phyloP scores from a whole-genome alignment of 35 echinoderm and acorn worm genomes.

The Ptychodera flava region DNA sequence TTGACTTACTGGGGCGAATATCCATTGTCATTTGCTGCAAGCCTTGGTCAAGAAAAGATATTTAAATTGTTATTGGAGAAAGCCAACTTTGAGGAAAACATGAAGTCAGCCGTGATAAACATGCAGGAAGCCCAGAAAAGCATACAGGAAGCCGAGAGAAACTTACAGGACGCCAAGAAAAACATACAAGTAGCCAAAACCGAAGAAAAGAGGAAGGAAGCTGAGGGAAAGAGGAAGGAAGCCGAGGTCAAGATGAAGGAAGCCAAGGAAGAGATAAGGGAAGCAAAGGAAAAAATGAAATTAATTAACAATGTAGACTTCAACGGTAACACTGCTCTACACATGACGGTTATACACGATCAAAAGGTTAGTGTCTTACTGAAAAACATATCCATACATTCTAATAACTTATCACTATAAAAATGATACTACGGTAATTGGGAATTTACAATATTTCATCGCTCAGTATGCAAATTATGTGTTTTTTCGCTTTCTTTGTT shows the following conservation, averaged over 20 bases:
- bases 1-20: constrained; percentile 86
- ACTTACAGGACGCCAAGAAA: no score
- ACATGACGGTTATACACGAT: constrained; percentile 76
- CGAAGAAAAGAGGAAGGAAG: background rate
- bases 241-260: no score
- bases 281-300: no score
- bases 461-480: background rate
- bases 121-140: constrained; percentile 72
- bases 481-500: no score
- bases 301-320: constrained; percentile 75
- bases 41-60: constrained; percentile 65
- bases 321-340: constrained; percentile 83
- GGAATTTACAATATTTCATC: no score
- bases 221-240: no score
- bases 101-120: constrained; percentile 63
- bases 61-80: constrained; percentile 75
- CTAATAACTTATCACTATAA: no score
- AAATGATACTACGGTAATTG: no score
- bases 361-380: constrained; percentile 73
- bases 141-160: no score
- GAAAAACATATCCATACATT: no score
- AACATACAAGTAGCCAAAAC: no score
- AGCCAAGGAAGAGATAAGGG: no score
- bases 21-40: constrained; percentile 76
- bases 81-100: constrained; percentile 6